A percentile compares a stretch with the other conserved stretches of the same genome.
These are phyloP conservation scores for Nomada flava DNA, from an alignment of 2,888 invertebrate genomes.

Conservation along the genomic window DNA sequence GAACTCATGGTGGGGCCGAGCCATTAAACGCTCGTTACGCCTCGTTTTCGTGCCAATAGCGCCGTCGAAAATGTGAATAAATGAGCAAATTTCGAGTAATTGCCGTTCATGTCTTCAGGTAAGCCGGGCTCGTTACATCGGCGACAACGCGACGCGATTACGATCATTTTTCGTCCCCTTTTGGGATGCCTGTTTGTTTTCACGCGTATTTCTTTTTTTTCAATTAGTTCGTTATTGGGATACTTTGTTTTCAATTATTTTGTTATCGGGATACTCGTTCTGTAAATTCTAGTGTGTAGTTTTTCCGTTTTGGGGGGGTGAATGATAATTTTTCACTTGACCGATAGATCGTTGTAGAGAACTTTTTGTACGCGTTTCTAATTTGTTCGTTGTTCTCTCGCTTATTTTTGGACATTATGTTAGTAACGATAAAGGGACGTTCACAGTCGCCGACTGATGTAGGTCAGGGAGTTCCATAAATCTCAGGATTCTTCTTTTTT, in stretches of 20 bases:
- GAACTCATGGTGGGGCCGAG: conserved; percentile 45
- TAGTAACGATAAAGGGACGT: background rate
- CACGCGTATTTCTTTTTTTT: background rate
- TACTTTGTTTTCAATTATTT: too few species aligned
- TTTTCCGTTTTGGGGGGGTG: too few species aligned
- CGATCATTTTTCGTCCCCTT: background rate
- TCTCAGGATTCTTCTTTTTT: background rate
- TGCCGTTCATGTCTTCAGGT: conserved; percentile 9
- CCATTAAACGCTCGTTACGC: conserved; percentile 63
- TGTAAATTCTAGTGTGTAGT: too few species aligned
- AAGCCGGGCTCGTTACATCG: conserved; percentile 20
- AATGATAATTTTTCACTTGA: too few species aligned
- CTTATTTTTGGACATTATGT: background rate
- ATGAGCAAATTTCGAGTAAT: conserved; percentile 36
- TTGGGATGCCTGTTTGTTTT: conserved; percentile 16
- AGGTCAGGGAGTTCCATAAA: background rate
- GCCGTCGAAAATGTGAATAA: conserved; percentile 17
- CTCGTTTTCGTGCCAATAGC: conserved; percentile 49
- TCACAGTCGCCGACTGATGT: background rate
- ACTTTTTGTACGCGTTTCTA: background rate
- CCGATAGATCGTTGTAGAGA: too few species aligned
- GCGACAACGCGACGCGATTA: conserved; percentile 34
- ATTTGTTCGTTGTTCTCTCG: background rate
- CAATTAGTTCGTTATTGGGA: too few species aligned
- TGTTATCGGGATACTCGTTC: too few species aligned